A percentile compares a stretch with the other conserved stretches of the same genome.
phyloP scores from a whole-genome alignment of 2,888 invertebrate genomes.

The Entomobrya multifasciata region DNA sequence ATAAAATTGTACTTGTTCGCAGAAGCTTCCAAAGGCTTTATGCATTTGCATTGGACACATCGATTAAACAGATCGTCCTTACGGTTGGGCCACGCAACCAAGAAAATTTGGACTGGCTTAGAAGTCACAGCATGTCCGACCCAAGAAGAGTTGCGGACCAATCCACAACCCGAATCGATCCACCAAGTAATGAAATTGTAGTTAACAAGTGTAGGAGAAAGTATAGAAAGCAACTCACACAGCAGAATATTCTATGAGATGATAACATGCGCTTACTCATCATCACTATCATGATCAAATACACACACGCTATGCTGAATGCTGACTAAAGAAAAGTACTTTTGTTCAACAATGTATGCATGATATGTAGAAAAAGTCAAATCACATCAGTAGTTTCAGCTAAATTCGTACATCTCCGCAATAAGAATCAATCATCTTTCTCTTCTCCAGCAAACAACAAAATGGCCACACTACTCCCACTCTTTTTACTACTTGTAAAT shows the following conservation, averaged over 20 bases:
- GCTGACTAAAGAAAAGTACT: slow-evolving; percentile 3
- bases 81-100: slow-evolving; percentile 41
- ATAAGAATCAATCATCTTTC: too few species aligned
- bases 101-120: slow-evolving; percentile 59
- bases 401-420: not conserved
- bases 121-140: slow-evolving; percentile 33
- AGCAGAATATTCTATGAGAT: not conserved
- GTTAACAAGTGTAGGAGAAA: slow-evolving; percentile 16
- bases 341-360: not conserved
- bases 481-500: slow-evolving; percentile 22
- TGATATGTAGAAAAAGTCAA: not conserved
- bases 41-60: slow-evolving; percentile 53
- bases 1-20: not conserved
- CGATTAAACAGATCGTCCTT: slow-evolving; percentile 52
- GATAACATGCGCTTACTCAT: not conserved
- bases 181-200: slow-evolving; percentile 11
- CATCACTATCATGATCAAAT: not conserved
- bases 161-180: slow-evolving; percentile 64
- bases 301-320: too few species aligned
- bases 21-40: not conserved
- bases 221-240: not conserved
- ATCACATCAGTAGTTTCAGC: not conserved
- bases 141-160: slow-evolving; percentile 47
- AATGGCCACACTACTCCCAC: too few species aligned
- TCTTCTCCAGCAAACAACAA: not conserved